Percentiles rank a stretch among this genome's conserved stretches.
Evolutionary conservation across 2,888 invertebrate species (phyloP).

Genomic region (Himalopsyche japonica): DNA sequence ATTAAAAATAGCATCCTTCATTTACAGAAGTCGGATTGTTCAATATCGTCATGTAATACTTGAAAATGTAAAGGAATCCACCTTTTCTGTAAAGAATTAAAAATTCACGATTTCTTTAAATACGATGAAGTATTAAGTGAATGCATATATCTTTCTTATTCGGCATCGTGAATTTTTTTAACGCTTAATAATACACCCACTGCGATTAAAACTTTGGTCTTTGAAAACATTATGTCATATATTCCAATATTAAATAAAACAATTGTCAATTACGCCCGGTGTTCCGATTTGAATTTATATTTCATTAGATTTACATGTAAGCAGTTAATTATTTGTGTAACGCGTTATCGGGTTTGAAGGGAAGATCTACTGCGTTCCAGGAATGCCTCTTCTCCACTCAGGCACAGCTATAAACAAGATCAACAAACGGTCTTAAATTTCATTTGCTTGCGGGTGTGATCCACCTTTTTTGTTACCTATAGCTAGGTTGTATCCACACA

Average conservation of each 20-base stretch:
- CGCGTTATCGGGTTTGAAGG: background rate
- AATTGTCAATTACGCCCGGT: background rate
- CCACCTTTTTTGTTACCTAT: background rate
- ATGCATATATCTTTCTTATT: no score
- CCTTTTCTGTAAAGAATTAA: no score
- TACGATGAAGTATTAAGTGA: no score
- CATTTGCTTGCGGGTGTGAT: background rate
- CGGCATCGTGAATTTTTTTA: no score
- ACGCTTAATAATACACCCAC: no score
- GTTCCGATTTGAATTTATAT: background rate
- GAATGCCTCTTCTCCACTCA: slow-evolving; percentile 10
- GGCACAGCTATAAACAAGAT: slow-evolving; percentile 16
- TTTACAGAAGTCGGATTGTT: no score
- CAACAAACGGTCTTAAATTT: slow-evolving; percentile 25
- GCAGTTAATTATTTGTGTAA: background rate
- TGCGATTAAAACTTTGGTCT: no score
- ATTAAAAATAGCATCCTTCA: no score
- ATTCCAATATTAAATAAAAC: background rate
- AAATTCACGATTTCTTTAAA: no score
- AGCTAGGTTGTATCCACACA: background rate
- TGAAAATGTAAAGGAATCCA: no score
- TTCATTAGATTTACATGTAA: background rate
- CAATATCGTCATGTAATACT: no score
- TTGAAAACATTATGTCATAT: no score
- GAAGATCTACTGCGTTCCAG: slow-evolving; percentile 2